Evolutionary conservation across 2,888 invertebrate species (phyloP), one percentile per base, ranked within the genome.

Genomic region (Papilio elwesi): DNA sequence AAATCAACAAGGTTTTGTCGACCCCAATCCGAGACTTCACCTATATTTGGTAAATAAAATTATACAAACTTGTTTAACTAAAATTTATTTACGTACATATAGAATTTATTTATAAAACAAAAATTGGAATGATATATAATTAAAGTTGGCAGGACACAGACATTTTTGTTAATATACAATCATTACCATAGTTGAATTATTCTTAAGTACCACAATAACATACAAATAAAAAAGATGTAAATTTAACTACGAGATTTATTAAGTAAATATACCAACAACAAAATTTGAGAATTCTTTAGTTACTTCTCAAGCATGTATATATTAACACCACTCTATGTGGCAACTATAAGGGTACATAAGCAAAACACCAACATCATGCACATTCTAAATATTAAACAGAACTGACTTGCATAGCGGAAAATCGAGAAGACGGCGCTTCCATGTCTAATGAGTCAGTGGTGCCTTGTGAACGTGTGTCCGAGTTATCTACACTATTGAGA

Each of bases 381-480:
- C 10, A 38, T 10, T 43, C 0, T 43, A 62, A 3, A 16, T 2
- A 66, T 87, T 90, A 94, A 76, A 95, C 95, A 26, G 95, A 95
- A 82, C 95, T 95, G 78, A 95, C 95, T 91, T 95, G 95, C 91
- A 95, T 95, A 72, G 94, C 94, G 38, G 94, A 87, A 77, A 94
- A 92, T 12, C 94, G 88, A 6, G 94, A 90, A 52, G 94, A 90
- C 43, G 69, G 65, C 12, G 91, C 90, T 77, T 94, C 94, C 64
- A 92, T 80, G 72, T 94, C 94, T 78, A 94, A 78, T 0, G 94
- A 93, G 79, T 94, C 94, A 0, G 91, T 88, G 15, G 94, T 90
- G 62, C 90, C 85, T 78, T 95, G 95, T 49, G 94, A 91, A 72
- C 94, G 93, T 12, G 88, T 84, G 77, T 94, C 94, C 0, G 93